Percentiles rank a stretch among this genome's conserved stretches.
Evolutionary conservation across 2,113 vertebrate species (phyloP).

Genomic region (Alouatta palliata): DNA sequence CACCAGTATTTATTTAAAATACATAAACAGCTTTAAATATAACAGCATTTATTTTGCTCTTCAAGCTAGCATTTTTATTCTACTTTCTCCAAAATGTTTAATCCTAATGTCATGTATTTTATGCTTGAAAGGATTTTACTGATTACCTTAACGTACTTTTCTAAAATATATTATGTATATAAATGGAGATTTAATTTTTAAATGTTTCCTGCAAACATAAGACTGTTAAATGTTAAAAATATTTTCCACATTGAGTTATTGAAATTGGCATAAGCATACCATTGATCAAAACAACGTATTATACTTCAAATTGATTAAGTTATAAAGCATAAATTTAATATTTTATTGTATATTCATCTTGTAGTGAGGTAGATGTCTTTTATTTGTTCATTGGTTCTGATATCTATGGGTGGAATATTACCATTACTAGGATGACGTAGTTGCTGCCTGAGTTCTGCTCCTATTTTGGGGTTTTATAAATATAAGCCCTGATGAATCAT

Average conservation of each 20-base stretch:
- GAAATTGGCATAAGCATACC: not conserved
- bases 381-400: slow-evolving; percentile 4
- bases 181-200: slow-evolving; percentile 56
- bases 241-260: slow-evolving; percentile 19
- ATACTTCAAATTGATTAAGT: slow-evolving; percentile 55
- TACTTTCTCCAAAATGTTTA: not conserved
- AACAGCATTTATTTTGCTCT: slow-evolving; percentile 31
- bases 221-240: slow-evolving; percentile 21
- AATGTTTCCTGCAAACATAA: slow-evolving; percentile 49
- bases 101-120: not conserved
- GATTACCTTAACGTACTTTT: not conserved
- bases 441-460: not conserved
- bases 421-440: not conserved
- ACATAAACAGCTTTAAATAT: not conserved
- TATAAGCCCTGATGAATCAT: not conserved
- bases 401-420: not conserved
- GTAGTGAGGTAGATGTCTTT: slow-evolving; percentile 35
- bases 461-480: slow-evolving; percentile 14
- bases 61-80: slow-evolving; percentile 34
- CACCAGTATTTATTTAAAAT: not conserved
- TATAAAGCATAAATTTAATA: slow-evolving; percentile 31
- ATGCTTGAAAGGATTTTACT: slow-evolving; percentile 27
- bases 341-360: slow-evolving; percentile 40
- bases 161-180: slow-evolving; percentile 22
- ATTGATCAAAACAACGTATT: slow-evolving; percentile 51